Percentiles rank a stretch among this genome's conserved stretches.
These are phyloP conservation scores for Hypolimnas misippus DNA, from an alignment of 2,888 invertebrate species.

Conservation along the genomic window DNA sequence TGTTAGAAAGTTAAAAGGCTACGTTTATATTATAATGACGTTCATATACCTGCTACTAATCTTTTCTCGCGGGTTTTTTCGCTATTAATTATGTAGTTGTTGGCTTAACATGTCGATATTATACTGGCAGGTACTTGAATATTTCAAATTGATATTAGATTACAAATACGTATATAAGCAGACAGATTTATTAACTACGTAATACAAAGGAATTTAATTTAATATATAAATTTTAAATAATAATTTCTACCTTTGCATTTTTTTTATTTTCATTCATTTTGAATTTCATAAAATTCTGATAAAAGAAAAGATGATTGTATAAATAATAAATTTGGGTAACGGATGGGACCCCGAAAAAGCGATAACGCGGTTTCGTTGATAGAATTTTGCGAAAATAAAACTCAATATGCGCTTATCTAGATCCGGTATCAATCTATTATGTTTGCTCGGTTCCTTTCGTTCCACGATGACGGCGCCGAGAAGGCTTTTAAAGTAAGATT, in stretches of 20 bases:
- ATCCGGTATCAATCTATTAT: conserved; percentile 76
- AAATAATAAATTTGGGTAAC: conserved; percentile 35
- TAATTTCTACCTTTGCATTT: too few relatives aligned
- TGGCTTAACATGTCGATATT: too few relatives aligned
- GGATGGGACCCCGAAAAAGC: conserved; percentile 33
- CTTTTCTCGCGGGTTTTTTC: not conserved
- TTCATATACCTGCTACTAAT: not conserved
- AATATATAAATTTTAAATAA: too few relatives aligned
- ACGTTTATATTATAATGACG: not conserved
- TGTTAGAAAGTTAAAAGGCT: not conserved
- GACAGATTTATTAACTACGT: too few relatives aligned
- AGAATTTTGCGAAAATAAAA: conserved; percentile 62
- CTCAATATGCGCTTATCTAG: conserved; percentile 67
- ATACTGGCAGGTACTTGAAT: too few relatives aligned
- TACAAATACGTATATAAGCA: too few relatives aligned
- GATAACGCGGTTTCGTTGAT: conserved; percentile 49
- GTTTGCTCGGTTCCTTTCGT: conserved; percentile 66
- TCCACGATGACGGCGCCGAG: conserved; percentile 61
- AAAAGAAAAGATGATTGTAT: conserved; percentile 17
- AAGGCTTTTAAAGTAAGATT: conserved; percentile 73
- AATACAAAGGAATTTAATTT: too few relatives aligned
- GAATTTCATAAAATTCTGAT: conserved; percentile 4
- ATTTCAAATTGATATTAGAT: too few relatives aligned
- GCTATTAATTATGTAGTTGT: not conserved
- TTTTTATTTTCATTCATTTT: not conserved